Base-by-base conservation (phyloP, 2,888 invertebrate genomes). In the Parelbella ahira region DNA sequence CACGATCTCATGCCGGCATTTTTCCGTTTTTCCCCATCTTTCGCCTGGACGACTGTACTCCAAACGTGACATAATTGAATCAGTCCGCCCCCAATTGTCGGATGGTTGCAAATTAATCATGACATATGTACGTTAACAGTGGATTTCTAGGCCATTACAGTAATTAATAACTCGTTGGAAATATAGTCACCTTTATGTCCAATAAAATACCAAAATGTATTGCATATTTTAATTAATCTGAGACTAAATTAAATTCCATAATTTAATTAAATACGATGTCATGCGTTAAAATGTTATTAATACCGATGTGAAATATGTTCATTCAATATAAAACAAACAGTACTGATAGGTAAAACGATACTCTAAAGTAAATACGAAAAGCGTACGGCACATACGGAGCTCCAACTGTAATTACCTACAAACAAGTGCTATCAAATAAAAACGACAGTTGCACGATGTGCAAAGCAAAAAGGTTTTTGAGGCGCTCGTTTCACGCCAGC, bases 1-100 rank as follows among this genome's bases (percentile, higher is more conserved):
- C 76, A 70, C 73, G 79, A 84, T 84, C 82, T 79, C 75, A 74
- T 75, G 70, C 67, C 65, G 75, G 71, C 74, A 79, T 84, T 87
- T 87, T 87, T 87, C 77, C 67, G 76, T 82, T 87, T 86, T 87
- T 82, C 80, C 81, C 80, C 74, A 63, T 74, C 75, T 74, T 70
- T 70, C 78, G 74, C 75, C 63, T 73, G 75, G 70, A 54, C 74
- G 74, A 56, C 60, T 66, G 65, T 71, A 66, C 63, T 68, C 65
- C 68, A 67, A 79, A 75, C 66, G 73, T 72, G 72, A 73, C 70
- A 69, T 84, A 84, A 86, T 86, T 84, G 83, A 84, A 86, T 86
- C 76, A 78, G 63, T 56, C 51, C 59, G 56, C 56, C 64, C 68
- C 62, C 62, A 60, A 57, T 61, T 60, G 59, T 48, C 60, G 59